Conservation (phyloP, 2,888 invertebrate genomes). For the Apoderus coryli region DNA sequence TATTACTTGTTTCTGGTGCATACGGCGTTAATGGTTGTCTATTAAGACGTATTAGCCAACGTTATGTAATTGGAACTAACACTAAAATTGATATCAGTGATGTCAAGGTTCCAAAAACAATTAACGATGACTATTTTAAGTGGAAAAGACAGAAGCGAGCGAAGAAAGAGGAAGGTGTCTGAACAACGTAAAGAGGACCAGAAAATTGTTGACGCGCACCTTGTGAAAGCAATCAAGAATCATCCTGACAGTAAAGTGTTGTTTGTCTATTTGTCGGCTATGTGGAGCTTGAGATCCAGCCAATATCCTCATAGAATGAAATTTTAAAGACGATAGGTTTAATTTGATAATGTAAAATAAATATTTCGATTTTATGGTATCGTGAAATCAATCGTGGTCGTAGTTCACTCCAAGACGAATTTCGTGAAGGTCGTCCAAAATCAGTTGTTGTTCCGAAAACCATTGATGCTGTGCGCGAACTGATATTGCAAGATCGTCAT, state of each 20-base stretch:
- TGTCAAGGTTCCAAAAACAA: constrained; percentile 66
- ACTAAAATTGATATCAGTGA: constrained; percentile 72
- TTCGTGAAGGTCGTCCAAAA: no score
- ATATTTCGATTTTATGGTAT: no score
- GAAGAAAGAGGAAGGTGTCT: constrained; percentile 75
- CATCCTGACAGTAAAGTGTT: constrained; percentile 74
- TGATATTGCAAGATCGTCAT: no score
- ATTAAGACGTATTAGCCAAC: constrained; percentile 85
- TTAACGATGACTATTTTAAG: constrained; percentile 90
- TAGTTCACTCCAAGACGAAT: no score
- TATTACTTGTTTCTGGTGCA: constrained; percentile 84
- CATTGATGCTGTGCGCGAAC: no score
- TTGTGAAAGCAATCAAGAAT: constrained; percentile 67
- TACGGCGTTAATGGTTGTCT: constrained; percentile 90
- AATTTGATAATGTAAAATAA: no score
- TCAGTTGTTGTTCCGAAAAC: no score
- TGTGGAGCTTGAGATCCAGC: constrained; percentile 86
- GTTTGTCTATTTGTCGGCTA: constrained; percentile 79
- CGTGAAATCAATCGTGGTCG: no score
- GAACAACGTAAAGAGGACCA: constrained; percentile 88
- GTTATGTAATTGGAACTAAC: constrained; percentile 88
- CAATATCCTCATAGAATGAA: constrained; percentile 94
- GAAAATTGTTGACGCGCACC: constrained; percentile 59
- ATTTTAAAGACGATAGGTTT: no score
- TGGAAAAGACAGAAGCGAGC: constrained; percentile 74